phyloP scores from a whole-genome alignment of 2,888 invertebrate species.

The Cosmia pyralina region DNA sequence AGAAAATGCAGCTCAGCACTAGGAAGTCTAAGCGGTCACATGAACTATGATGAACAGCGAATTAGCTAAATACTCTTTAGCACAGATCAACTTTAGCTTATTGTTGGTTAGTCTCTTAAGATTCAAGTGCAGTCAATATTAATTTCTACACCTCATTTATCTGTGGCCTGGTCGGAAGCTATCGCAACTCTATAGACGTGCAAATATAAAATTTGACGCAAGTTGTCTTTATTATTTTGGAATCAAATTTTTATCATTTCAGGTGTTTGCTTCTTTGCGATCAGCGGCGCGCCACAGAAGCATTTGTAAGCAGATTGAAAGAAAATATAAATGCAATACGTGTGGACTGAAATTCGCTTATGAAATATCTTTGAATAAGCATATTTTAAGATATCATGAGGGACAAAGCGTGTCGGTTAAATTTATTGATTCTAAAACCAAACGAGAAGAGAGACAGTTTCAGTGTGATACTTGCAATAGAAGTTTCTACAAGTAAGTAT shows the following conservation, averaged over 20 bases:
- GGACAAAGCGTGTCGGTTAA: slow-evolving; percentile 85
- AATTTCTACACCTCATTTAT: neutral
- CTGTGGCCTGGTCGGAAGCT: neutral
- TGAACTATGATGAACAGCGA: neutral
- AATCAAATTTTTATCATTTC: slow-evolving; percentile 27
- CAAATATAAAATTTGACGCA: neutral
- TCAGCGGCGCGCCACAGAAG: slow-evolving; percentile 87
- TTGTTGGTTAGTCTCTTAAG: neutral
- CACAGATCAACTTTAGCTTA: neutral
- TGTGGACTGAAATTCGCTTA: slow-evolving; percentile 85
- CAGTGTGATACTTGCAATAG: slow-evolving; percentile 92
- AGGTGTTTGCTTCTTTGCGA: slow-evolving; percentile 87
- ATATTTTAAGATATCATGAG: slow-evolving; percentile 83
- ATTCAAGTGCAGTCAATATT: neutral
- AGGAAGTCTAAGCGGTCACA: neutral
- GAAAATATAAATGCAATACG: slow-evolving; percentile 79
- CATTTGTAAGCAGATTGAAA: slow-evolving; percentile 81
- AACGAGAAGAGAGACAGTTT: slow-evolving; percentile 78
- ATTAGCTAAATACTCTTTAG: neutral
- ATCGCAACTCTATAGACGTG: neutral
- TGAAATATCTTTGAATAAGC: slow-evolving; percentile 87
- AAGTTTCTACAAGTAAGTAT: slow-evolving; percentile 88
- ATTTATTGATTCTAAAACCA: slow-evolving; percentile 77
- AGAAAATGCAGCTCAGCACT: neutral
- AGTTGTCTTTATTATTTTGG: too few species aligned